Conservation (phyloP, 2,797 vertebrate species). For the Chiropotes sagulatus region DNA sequence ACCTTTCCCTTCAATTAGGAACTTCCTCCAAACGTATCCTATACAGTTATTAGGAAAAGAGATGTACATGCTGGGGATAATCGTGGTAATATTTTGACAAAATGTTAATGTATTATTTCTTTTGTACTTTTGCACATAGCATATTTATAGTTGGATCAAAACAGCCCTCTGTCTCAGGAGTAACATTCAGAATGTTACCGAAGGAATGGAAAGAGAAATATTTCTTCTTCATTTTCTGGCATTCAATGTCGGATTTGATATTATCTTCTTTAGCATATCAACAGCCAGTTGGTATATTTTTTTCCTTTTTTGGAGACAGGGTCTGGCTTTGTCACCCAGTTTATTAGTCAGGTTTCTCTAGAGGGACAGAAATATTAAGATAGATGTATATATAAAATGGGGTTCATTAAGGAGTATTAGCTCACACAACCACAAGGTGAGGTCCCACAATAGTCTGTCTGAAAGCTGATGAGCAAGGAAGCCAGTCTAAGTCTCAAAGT, state of each 20-base stretch:
- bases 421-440: too few relatives aligned
- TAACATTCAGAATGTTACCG: background rate
- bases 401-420: too few relatives aligned
- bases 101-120: slow-evolving; percentile 19
- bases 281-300: background rate
- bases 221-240: slow-evolving; percentile 16
- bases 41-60: background rate
- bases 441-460: too few relatives aligned
- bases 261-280: background rate
- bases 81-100: background rate
- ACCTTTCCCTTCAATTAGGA: background rate
- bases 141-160: background rate
- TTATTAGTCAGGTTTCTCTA: too few relatives aligned
- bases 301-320: too few relatives aligned
- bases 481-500: too few relatives aligned
- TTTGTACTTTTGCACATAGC: background rate
- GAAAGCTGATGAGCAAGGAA: too few relatives aligned
- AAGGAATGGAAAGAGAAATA: background rate
- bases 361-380: too few relatives aligned
- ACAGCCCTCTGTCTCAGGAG: background rate
- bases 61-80: background rate
- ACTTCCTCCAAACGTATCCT: background rate
- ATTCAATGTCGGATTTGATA: background rate
- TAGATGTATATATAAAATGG: too few relatives aligned
- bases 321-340: too few relatives aligned